Conservation (phyloP, 2,113 vertebrate species). For the Enhydra lutris region DNA sequence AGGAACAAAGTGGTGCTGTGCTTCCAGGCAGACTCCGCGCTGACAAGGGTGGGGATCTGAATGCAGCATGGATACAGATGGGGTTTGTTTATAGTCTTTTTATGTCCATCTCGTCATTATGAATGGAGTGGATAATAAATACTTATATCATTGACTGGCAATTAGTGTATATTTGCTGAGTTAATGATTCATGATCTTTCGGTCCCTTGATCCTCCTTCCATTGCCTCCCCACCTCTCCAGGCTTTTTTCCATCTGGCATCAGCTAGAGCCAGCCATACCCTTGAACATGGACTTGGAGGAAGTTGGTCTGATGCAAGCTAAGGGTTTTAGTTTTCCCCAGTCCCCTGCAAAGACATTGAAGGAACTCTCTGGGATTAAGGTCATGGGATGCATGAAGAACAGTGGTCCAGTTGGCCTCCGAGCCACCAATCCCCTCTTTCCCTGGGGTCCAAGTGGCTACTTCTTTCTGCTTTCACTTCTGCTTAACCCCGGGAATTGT, state of each 20-base stretch:
- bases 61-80: neutral
- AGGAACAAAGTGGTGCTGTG: neutral
- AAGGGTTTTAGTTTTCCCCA: neutral
- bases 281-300: neutral
- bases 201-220: neutral
- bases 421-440: neutral
- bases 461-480: neutral
- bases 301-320: neutral
- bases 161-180: neutral
- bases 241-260: neutral
- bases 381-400: neutral
- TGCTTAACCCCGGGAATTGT: neutral
- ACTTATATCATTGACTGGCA: neutral
- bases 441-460: neutral
- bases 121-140: neutral
- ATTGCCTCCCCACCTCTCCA: neutral
- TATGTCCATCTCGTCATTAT: neutral
- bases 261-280: neutral
- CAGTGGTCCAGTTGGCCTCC: neutral
- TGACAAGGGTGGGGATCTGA: neutral
- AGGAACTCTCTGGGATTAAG: neutral
- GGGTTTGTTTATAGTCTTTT: neutral
- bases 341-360: neutral
- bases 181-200: neutral
- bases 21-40: neutral